phyloP scores from a whole-genome alignment of 2,888 invertebrate species.

The Panopea generosa region DNA sequence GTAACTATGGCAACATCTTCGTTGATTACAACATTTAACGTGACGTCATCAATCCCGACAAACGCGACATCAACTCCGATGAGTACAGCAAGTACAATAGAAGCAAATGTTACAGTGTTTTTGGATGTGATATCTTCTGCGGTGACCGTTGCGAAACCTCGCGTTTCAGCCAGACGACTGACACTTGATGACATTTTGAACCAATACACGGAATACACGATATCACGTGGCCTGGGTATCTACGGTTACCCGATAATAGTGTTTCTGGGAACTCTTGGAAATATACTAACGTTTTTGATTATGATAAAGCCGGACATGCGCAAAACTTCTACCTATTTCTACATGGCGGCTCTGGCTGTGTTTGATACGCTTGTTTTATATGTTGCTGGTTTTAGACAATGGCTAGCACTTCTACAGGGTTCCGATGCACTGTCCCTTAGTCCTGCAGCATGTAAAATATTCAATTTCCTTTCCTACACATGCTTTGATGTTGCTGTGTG shows the following conservation, averaged over 20 bases:
- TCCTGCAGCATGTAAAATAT: conserved; percentile 56
- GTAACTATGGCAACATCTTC: too few relatives aligned
- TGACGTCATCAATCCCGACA: too few relatives aligned
- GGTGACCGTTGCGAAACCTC: too few relatives aligned
- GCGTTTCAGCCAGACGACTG: conserved; percentile 10
- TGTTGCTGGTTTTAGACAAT: conserved; percentile 70
- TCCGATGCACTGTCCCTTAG: conserved; percentile 56
- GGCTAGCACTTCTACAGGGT: conserved; percentile 67
- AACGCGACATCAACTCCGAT: too few relatives aligned
- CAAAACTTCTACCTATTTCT: conserved; percentile 72
- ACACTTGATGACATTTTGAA: conserved; percentile 57
- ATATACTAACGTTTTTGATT: conserved; percentile 72
- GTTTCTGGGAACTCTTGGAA: conserved; percentile 74
- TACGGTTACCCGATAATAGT: conserved; percentile 73
- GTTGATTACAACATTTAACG: too few relatives aligned
- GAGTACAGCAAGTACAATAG: too few relatives aligned
- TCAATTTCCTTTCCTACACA: conserved; percentile 72
- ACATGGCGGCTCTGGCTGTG: conserved; percentile 73
- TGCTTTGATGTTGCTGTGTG: conserved; percentile 75
- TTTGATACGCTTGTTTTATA: conserved; percentile 73
- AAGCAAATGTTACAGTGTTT: too few relatives aligned
- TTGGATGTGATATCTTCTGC: too few relatives aligned
- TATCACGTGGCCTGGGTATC: conserved; percentile 61
- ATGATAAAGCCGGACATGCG: conserved; percentile 71
- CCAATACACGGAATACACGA: conserved; percentile 57